Evolutionary conservation across 2,113 vertebrate genomes (phyloP).

Genomic region (Notothenia coriiceps): DNA sequence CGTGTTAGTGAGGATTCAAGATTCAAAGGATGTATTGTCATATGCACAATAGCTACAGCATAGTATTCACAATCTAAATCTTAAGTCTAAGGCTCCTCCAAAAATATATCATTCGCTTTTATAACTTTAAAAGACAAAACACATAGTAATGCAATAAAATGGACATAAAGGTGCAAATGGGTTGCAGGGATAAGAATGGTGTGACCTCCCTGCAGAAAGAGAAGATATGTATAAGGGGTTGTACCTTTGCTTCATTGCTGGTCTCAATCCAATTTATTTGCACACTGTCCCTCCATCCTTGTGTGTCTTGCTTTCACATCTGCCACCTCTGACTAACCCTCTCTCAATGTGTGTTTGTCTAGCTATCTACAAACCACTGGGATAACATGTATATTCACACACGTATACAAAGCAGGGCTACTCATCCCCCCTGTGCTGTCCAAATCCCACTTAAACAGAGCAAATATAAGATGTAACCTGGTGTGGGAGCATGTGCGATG

Average conservation of each 20-base stretch:
- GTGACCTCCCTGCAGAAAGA: neutral
- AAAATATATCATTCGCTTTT: too few relatives aligned
- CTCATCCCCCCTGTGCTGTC: conserved; percentile 8
- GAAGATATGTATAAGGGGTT: conserved; percentile 28
- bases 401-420: neutral
- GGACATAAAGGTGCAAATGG: too few relatives aligned
- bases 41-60: too few relatives aligned
- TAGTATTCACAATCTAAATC: too few relatives aligned
- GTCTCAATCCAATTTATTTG: conserved; percentile 60
- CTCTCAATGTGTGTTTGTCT: conserved; percentile 35
- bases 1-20: neutral
- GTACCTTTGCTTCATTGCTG: conserved; percentile 22
- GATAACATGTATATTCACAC: conserved; percentile 26
- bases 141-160: too few relatives aligned
- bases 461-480: conserved; percentile 42
- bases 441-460: conserved; percentile 40
- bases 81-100: too few relatives aligned
- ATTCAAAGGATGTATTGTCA: too few relatives aligned
- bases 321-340: conserved; percentile 51
- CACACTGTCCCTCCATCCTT: conserved; percentile 25
- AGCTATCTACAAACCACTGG: conserved; percentile 42
- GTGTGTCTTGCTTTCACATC: conserved; percentile 7
- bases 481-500: conserved; percentile 20
- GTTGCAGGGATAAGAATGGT: too few relatives aligned
- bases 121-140: too few relatives aligned